Conservation (phyloP, 1,140 invertebrate genomes). For the Glossosoma conforme region DNA sequence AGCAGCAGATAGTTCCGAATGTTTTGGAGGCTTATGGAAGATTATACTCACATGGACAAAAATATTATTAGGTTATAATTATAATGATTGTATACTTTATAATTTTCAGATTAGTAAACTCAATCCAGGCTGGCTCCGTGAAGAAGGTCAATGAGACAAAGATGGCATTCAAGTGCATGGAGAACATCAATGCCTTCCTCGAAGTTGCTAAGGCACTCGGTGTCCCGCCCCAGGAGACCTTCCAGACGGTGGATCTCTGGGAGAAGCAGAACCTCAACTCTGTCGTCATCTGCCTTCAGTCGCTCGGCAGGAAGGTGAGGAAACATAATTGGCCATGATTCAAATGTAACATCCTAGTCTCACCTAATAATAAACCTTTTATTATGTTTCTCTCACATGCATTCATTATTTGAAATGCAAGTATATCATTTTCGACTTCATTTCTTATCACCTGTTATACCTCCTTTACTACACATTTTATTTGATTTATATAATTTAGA, state of each 20-base stretch:
- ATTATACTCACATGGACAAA: too few relatives aligned
- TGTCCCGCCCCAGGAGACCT: slow-evolving; percentile 90
- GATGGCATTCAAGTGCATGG: slow-evolving; percentile 98
- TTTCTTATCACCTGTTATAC: too few relatives aligned
- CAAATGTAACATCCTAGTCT: too few relatives aligned
- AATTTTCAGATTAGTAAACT: slow-evolving; percentile 70
- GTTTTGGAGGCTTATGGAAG: too few relatives aligned
- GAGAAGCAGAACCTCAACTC: slow-evolving; percentile 93
- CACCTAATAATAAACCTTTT: too few relatives aligned
- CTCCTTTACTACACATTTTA: too few relatives aligned
- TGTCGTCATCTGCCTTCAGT: slow-evolving; percentile 90
- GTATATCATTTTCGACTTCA: slow-evolving; percentile 17
- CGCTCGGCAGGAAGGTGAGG: slow-evolving; percentile 90
- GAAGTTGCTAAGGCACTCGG: slow-evolving; percentile 81
- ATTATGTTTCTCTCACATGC: too few relatives aligned
- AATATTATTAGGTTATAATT: too few relatives aligned
- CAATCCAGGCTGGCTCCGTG: slow-evolving; percentile 69
- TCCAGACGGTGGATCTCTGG: slow-evolving; percentile 95
- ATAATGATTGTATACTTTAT: too few relatives aligned
- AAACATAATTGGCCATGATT: too few relatives aligned
- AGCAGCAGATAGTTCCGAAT: too few relatives aligned
- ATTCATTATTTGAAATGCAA: slow-evolving; percentile 8
- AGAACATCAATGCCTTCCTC: slow-evolving; percentile 95
- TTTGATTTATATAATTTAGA: too few relatives aligned
- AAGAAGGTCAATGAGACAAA: slow-evolving; percentile 83